Base-by-base conservation (phyloP, 2,888 invertebrate species). In the Eupithecia tripunctaria region DNA sequence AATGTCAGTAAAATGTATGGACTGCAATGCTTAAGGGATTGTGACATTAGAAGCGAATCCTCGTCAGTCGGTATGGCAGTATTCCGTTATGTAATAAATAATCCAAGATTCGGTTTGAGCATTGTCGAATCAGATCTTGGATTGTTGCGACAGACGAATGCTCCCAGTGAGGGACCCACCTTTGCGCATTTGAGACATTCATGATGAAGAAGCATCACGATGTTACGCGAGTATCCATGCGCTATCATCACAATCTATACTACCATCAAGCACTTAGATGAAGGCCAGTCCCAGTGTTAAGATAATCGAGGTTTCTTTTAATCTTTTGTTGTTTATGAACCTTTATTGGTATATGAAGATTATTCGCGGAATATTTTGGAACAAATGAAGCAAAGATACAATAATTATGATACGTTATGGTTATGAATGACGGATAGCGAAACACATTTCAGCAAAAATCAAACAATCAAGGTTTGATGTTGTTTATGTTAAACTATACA, bases 381-480 rank as follows among this genome's bases (percentile, higher is more conserved):
- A 79, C 72, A 79, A 70, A 74, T 67, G 62, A 43, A 41, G 38
- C 64, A 36, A 60, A 41, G 25, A 25, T 64, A 38, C 64, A 64
- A 64, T 64, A 41, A 32, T 68, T 38, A 73, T 86, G 85, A 85
- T 77, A 86, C 85, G 88, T 82, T 85, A n/a, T n/a, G n/a, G 84
- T 83, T 82, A 82, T 73, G 76, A 82, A 80, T 78, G 80, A 83
- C 82, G 81, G 80, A 74, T 80, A 80, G 79, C 79, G 81, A 75
- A 82, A 83, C 78, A 79, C 82, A 84, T 88, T 87, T 84, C 81
- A 83, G 81, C 82, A 82, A 84, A 68, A 85, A 86, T 81, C 84
- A 86, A n/a, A 86, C 83, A 83, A 82, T 81, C 81, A 80, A 72
- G 78, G 70, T 76, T 71, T 75, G 73, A 77, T 85, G 82, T 84